A percentile compares a stretch with the other conserved stretches of the same genome.
phyloP scores from a whole-genome alignment of 2,797 vertebrate species.

The Sebastiscus albofasciatus region DNA sequence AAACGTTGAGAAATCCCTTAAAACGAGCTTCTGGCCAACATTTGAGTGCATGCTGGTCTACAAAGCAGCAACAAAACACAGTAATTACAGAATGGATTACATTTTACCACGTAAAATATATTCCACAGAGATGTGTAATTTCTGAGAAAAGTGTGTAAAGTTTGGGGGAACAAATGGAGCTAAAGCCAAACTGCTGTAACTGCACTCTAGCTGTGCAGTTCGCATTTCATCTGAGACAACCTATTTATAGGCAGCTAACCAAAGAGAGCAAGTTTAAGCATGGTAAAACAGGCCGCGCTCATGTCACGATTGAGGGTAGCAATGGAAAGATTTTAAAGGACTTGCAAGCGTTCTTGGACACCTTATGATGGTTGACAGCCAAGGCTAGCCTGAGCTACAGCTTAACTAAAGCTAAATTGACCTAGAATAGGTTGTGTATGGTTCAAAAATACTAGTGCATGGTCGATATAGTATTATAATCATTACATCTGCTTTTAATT shows the following conservation, averaged over 20 bases:
- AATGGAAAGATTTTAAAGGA: fast-evolving
- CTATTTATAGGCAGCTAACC: too few species aligned
- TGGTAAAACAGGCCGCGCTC: too few species aligned
- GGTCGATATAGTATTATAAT: too few species aligned
- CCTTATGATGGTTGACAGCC: too few species aligned
- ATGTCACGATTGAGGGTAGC: fast-evolving
- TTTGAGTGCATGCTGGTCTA: background rate
- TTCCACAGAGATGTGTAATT: background rate
- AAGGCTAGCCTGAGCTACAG: too few species aligned
- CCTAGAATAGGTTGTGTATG: background rate
- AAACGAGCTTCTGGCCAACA: background rate
- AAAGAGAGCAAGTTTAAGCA: fast-evolving
- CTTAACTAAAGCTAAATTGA: background rate
- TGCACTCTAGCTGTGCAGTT: background rate
- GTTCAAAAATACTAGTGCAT: fast-evolving
- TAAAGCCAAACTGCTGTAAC: background rate
- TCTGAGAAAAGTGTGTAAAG: background rate
- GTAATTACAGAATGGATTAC: background rate
- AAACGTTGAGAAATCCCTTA: background rate
- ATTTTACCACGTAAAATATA: background rate
- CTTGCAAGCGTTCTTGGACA: too few species aligned
- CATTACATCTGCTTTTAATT: fast-evolving
- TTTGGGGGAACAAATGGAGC: background rate
- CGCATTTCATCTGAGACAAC: background rate
- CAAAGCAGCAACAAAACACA: background rate